Evolutionary conservation across 2,113 vertebrate species (phyloP).

Genomic region (Synodontis membranacea): DNA sequence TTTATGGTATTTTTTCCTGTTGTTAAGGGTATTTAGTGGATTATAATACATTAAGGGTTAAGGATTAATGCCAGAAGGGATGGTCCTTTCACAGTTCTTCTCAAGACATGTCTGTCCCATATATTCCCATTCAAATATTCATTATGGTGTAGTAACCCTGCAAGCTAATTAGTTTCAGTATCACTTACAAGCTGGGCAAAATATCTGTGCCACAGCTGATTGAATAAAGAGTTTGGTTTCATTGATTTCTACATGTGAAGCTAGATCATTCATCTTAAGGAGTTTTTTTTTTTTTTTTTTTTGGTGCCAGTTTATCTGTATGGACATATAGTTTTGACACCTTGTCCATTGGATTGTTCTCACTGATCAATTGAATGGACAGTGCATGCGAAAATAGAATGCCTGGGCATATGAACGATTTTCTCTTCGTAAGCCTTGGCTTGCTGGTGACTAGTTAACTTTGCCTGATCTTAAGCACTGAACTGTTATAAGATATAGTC

Average conservation of each 20-base stretch:
- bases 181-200: slow-evolving; percentile 41
- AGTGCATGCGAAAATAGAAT: background rate
- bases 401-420: background rate
- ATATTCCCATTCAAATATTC: slow-evolving; percentile 41
- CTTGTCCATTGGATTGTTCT: background rate
- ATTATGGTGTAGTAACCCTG: slow-evolving; percentile 19
- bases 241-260: slow-evolving; percentile 22
- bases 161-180: slow-evolving; percentile 35
- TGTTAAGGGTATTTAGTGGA: background rate
- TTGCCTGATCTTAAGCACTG: background rate
- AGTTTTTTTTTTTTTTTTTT: background rate
- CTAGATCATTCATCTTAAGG: background rate
- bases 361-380: background rate
- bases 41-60: background rate
- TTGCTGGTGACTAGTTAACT: background rate
- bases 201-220: slow-evolving; percentile 27
- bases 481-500: slow-evolving; percentile 15
- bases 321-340: background rate
- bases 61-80: no score
- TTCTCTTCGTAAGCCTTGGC: background rate
- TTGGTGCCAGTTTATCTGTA: background rate
- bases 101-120: background rate
- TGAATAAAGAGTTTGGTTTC: slow-evolving; percentile 38
- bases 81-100: slow-evolving; percentile 4
- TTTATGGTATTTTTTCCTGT: background rate